phyloP scores from a whole-genome alignment of 2,113 vertebrate species.

The Polypterus senegalus region DNA sequence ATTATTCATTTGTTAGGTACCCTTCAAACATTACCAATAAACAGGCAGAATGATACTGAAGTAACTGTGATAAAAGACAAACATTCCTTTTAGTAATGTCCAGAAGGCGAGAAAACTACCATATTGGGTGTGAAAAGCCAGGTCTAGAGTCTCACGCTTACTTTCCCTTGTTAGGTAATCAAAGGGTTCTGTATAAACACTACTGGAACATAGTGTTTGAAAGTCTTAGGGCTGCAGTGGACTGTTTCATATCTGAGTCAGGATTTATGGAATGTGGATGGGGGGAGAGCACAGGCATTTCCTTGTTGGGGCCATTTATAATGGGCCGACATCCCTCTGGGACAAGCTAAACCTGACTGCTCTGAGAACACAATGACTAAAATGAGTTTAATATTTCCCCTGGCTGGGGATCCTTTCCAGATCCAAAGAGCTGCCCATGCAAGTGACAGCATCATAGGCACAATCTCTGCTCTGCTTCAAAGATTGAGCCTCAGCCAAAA shows the following conservation, averaged over 20 bases:
- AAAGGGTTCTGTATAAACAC: conserved; percentile 39
- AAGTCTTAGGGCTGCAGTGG: conserved; percentile 15
- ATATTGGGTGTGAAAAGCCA: conserved; percentile 53
- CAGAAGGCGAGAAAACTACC: conserved; percentile 33
- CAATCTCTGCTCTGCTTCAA: neutral
- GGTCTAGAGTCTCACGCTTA: conserved; percentile 14
- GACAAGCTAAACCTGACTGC: conserved; percentile 33
- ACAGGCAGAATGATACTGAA: too few relatives aligned
- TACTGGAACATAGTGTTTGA: conserved; percentile 12
- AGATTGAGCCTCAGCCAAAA: neutral
- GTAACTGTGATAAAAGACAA: too few relatives aligned
- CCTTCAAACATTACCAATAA: too few relatives aligned
- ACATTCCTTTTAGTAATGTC: too few relatives aligned
- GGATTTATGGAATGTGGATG: conserved; percentile 31
- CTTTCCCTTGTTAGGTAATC: conserved; percentile 61
- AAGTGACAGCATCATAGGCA: neutral
- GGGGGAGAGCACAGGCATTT: conserved; percentile 23
- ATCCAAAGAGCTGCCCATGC: neutral
- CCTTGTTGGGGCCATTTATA: conserved; percentile 31
- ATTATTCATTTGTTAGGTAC: too few relatives aligned
- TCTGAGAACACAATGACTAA: conserved; percentile 39
- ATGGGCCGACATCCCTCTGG: conserved; percentile 36
- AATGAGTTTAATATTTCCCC: conserved; percentile 6
- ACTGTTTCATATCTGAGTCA: conserved; percentile 34
- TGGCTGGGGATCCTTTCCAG: neutral